Conservation (phyloP, 2,797 vertebrate species). For the Nasua narica region DNA sequence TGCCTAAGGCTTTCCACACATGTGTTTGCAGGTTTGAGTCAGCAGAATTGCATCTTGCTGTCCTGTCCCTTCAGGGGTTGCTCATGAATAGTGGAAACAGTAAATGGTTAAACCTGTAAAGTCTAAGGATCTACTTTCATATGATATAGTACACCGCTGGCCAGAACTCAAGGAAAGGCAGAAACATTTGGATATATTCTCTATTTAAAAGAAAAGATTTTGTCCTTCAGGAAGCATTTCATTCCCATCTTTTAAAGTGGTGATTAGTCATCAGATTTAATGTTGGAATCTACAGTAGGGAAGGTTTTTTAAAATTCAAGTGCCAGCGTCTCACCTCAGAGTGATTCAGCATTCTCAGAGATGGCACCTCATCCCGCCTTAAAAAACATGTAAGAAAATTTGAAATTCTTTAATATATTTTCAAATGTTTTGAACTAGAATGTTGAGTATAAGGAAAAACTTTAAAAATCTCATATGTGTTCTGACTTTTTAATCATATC, state of each 20-base stretch:
- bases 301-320: slow-evolving; percentile 17
- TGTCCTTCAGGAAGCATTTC: not conserved
- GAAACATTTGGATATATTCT: not conserved
- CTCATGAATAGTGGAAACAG: not conserved
- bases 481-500: slow-evolving; percentile 8
- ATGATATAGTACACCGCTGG: not conserved
- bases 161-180: not conserved
- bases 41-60: not conserved
- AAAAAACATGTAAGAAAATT: slow-evolving; percentile 6
- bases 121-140: not conserved
- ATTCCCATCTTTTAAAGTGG: not conserved
- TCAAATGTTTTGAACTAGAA: not conserved
- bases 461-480: not conserved
- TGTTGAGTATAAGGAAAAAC: slow-evolving; percentile 16
- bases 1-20: not conserved
- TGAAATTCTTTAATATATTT: not conserved
- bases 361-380: not conserved
- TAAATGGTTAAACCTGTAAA: not conserved
- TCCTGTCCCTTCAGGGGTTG: not conserved
- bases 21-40: not conserved
- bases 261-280: not conserved
- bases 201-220: not conserved
- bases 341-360: not conserved
- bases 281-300: not conserved
- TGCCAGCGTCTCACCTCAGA: not conserved